Conservation (phyloP, 2,113 vertebrate genomes). For the Neolamprologus caudopunctatus region DNA sequence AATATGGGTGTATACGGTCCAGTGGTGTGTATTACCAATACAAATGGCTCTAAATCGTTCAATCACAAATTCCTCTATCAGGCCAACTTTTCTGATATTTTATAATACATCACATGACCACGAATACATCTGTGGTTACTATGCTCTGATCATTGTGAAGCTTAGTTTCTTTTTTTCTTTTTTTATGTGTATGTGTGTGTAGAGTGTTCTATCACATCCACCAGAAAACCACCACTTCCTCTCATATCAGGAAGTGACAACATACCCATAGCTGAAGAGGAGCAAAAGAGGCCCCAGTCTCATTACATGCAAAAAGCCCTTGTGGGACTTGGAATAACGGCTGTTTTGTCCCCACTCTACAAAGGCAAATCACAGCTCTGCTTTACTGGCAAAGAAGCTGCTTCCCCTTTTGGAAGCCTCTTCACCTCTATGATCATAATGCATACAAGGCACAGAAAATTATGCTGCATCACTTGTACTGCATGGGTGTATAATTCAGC, state of each 20-base stretch:
- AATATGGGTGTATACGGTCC: background rate
- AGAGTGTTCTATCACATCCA: background rate
- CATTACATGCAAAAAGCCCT: background rate
- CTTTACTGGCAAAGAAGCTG: background rate
- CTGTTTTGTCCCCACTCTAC: background rate
- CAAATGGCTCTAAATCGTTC: background rate
- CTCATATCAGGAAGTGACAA: slow-evolving; percentile 45
- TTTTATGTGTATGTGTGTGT: background rate
- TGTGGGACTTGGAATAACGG: background rate
- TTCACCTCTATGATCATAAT: background rate
- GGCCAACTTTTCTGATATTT: background rate
- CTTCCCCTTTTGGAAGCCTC: background rate
- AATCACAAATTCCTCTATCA: background rate
- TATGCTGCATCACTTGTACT: background rate
- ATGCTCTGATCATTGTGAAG: background rate
- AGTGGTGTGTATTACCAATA: background rate
- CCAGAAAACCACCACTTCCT: slow-evolving; percentile 44
- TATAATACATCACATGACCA: background rate
- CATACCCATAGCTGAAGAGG: background rate
- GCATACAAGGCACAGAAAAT: background rate
- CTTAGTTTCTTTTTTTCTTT: background rate
- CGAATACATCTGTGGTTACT: background rate
- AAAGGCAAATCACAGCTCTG: background rate
- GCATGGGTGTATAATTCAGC: background rate
- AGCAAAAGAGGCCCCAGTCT: background rate